phyloP scores from a whole-genome alignment of 1,140 invertebrate genomes.

The Philopotamus ludificatus region DNA sequence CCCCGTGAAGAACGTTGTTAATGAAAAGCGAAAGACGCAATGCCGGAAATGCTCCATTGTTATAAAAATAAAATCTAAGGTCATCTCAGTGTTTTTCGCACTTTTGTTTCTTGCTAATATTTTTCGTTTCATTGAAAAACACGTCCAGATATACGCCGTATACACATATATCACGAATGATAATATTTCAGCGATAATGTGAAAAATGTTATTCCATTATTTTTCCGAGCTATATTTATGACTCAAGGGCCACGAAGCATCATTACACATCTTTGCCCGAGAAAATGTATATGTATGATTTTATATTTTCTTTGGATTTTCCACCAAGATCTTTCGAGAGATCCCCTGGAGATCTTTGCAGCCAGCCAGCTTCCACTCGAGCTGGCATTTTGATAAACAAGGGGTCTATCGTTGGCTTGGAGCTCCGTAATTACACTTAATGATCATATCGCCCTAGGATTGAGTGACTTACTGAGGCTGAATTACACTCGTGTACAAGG shows the following conservation, averaged over 20 bases:
- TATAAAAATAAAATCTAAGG: no score
- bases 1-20: no score
- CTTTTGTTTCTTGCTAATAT: no score
- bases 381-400: conserved; percentile 6
- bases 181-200: conserved; percentile 20
- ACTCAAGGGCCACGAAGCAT: conserved; percentile 2
- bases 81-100: no score
- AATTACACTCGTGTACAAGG: no score
- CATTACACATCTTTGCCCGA: conserved; percentile 23
- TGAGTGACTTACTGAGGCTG: not conserved
- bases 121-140: no score
- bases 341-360: not conserved
- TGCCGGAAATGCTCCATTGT: no score
- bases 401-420: not conserved
- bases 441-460: not conserved
- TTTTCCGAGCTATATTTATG: conserved; percentile 13
- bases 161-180: not conserved
- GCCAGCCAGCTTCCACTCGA: not conserved
- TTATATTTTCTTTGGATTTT: conserved; percentile 16
- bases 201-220: conserved; percentile 22
- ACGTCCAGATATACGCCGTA: no score
- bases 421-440: conserved; percentile 28
- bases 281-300: no score
- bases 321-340: not conserved
- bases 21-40: no score